Evolutionary conservation across 2,113 vertebrate genomes (phyloP), one percentile per base, ranked within the genome.

Genomic region (Oxygymnocypris stewartii): DNA sequence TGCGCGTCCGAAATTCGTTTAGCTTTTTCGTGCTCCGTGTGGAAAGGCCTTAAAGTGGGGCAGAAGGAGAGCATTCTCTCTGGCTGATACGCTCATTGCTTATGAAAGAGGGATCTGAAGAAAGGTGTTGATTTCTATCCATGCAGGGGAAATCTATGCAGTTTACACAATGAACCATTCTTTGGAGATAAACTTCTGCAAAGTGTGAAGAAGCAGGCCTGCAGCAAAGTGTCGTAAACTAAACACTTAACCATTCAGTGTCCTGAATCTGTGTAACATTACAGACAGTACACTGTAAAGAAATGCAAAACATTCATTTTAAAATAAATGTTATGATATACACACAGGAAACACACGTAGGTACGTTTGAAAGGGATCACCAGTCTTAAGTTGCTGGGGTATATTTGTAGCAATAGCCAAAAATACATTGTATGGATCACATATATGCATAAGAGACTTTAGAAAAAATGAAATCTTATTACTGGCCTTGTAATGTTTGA

Each of bases 141-240:
- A 35, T 35, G 35, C 35, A 74, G 79, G 54, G 85, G 31, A 73
- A 80, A 80, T 28, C 35, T 77, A 86, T 54, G 79, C 65, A 10
- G 23, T 71, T 35, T 63, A 20, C 65, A 86, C 77, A 86, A 85
- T 73, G 85, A 79, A 79, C 28, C 85, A 80, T 86, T 86, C 77
- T 73, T 54, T 20, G 0, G 6, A 47, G 49, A 18, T 61, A 57
- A 25, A 67, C 5, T n/a, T 73, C n/a, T 40, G 20, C 28, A 73
- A 79, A 84, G 59, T 81, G 44, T 61, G 82, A 40, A 88, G 79
- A 69, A 78, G 79, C 83, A 59, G 85, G 37, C 69, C 79, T 81
- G 57, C 35, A 59, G 57, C 57, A 61, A 40, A 40, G 11, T 80
- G 35, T 42, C 2, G 4, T 20, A 80, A 20, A 25, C 23, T 42